Evolutionary conservation across 1,140 invertebrate species (phyloP), one percentile per base, ranked within the genome.

Genomic region (Aphelenchoides fujianensis): DNA sequence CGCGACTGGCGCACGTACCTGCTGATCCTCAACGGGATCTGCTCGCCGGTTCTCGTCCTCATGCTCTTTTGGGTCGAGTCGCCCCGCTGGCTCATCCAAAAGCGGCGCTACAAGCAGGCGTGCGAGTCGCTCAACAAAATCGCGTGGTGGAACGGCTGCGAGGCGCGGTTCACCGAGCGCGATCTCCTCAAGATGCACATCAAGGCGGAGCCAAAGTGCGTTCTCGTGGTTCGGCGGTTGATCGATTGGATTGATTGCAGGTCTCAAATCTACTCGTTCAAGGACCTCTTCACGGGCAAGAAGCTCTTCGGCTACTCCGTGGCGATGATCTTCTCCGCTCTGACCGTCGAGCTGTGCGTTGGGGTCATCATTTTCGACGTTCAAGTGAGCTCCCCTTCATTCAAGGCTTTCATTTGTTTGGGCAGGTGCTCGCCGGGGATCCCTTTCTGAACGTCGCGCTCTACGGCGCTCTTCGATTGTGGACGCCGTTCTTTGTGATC

Each of bases 41-140:
- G 77, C 48, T 27, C 68, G 12, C 75, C 75, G 16, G 54, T 77
- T 23, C 55, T 77, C n/a, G 7, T 76, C 2, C 57, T 78, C 28
- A 78, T 80, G 79, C 54, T 78, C 0, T 78, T 78, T 71, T 78
- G 78, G 78, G 32, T 74, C 28, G 76, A 78, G 57, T 81, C 79
- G 1, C 76, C 76, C 3, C 62, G 76, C 9, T 78, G 76, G 75
- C 74, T 77, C 1, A 77, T 77, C 28, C 75, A 77, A 53, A 75
- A 78, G 37, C 66, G 74, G 53, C 74, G 75, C 28, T 73, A 78
- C 36, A 35, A 71, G 3, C 27, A 80, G 30, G 76, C 76, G 3
- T 74, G 69, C 32, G 36, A 55, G 34, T 79, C 73, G 48, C 36
- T 78, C 23, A 80, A 80, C 54, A 55, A 69, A 7, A 72, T 78